Conservation (phyloP, 2,113 vertebrate species). For the Seriola aureovittata region DNA sequence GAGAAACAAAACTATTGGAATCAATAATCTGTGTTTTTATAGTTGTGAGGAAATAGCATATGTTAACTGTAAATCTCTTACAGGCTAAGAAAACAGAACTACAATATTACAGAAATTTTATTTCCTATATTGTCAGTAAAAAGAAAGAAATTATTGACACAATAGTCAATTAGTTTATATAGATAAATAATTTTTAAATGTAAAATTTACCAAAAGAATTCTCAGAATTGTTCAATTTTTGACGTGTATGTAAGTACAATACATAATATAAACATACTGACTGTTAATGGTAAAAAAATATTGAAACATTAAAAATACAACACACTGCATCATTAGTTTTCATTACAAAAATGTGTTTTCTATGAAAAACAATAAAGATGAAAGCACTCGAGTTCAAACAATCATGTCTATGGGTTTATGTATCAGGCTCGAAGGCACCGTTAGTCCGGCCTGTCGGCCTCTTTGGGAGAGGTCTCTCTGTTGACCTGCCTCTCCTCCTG, state of each 20-base stretch:
- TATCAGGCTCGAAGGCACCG: constrained; percentile 82
- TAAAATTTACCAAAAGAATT: constrained; percentile 19
- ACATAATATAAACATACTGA: constrained; percentile 18
- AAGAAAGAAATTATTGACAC: background rate
- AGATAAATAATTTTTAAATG: constrained; percentile 28
- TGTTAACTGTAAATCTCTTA: constrained; percentile 23
- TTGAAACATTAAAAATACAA: constrained; percentile 2
- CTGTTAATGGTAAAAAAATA: constrained; percentile 4
- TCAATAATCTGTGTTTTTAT: background rate
- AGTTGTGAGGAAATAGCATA: background rate
- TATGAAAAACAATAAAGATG: background rate
- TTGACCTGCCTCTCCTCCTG: constrained; percentile 71
- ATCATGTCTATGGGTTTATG: constrained; percentile 35
- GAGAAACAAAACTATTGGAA: constrained; percentile 4
- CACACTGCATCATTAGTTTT: background rate
- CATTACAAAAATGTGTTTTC: background rate
- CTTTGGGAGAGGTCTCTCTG: constrained; percentile 77
- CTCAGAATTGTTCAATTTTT: background rate
- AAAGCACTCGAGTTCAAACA: background rate
- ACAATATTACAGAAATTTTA: background rate
- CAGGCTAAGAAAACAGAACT: constrained; percentile 20
- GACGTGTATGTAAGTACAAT: background rate
- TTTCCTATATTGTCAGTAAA: background rate
- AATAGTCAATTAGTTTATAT: background rate
- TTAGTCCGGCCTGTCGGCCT: constrained; percentile 79